These are phyloP conservation scores for Anolis carolinensis DNA, from an alignment of 2,113 vertebrate species.

Conservation along the genomic window DNA sequence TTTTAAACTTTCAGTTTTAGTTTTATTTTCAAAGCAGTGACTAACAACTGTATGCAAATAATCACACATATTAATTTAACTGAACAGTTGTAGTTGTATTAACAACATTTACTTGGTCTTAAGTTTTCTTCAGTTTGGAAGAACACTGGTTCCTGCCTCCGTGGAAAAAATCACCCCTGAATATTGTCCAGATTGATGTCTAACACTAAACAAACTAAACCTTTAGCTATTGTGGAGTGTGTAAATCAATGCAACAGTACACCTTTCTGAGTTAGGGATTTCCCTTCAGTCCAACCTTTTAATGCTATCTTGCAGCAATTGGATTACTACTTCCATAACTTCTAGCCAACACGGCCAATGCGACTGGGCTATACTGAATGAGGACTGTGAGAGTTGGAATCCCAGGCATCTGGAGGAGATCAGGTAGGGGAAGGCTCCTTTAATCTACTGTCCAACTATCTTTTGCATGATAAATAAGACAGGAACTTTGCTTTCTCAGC, in stretches of 20 bases:
- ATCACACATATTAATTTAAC: neutral
- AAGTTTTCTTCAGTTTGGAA: neutral
- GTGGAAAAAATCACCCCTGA: neutral
- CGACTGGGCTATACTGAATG: neutral
- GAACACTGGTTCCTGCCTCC: neutral
- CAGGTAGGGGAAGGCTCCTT: neutral
- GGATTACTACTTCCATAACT: neutral
- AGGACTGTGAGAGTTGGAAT: neutral
- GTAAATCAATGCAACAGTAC: slow-evolving; percentile 53
- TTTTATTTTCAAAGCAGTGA: neutral
- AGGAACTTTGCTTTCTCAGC: slow-evolving; percentile 30
- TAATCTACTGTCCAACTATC: slow-evolving; percentile 14
- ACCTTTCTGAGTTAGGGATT: neutral
- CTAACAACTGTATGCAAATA: neutral
- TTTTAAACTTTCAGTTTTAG: neutral
- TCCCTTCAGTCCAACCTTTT: neutral
- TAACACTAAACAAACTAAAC: neutral
- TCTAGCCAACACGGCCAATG: neutral
- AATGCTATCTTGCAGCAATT: neutral
- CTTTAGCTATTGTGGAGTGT: slow-evolving; percentile 39
- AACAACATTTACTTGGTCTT: neutral
- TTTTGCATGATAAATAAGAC: slow-evolving; percentile 43
- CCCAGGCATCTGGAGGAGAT: neutral
- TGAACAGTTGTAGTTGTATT: neutral
- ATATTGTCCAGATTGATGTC: neutral